phyloP scores from a whole-genome alignment of 2,113 vertebrate species.

The Crocuta crocuta region DNA sequence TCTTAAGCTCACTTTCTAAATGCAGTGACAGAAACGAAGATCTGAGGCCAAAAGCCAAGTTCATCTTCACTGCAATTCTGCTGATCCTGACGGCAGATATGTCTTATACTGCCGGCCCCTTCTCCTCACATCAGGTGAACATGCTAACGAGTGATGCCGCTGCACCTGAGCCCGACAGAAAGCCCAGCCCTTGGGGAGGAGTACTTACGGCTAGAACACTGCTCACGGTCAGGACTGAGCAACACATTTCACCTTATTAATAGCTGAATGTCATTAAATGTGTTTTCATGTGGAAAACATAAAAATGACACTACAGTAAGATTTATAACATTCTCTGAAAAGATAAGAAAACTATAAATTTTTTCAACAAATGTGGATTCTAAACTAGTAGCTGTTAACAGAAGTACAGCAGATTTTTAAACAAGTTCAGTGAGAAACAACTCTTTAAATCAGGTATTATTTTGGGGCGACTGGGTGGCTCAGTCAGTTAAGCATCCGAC shows the following conservation, averaged over 20 bases:
- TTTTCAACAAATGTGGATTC: conserved; percentile 13
- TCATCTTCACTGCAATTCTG: background rate
- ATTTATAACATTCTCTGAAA: background rate
- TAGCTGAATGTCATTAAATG: background rate
- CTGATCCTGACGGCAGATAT: background rate
- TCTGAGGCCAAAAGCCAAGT: background rate
- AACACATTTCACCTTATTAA: background rate
- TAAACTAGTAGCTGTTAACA: conserved; percentile 2
- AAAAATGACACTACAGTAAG: background rate
- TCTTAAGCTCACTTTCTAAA: background rate
- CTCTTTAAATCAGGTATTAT: background rate
- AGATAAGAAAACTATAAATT: background rate
- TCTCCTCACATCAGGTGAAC: background rate
- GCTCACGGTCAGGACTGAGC: background rate
- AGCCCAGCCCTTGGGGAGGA: background rate
- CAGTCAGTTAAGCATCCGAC: no score
- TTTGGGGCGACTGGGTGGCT: background rate
- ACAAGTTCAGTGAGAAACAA: background rate
- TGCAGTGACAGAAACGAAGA: background rate
- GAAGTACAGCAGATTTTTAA: background rate
- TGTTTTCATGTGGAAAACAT: background rate
- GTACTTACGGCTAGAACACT: background rate
- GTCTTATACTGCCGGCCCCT: background rate
- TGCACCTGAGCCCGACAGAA: background rate
- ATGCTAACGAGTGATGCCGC: no score